These are phyloP conservation scores for Ursus arctos DNA, from an alignment of 2,113 vertebrate species.

Conservation along the genomic window DNA sequence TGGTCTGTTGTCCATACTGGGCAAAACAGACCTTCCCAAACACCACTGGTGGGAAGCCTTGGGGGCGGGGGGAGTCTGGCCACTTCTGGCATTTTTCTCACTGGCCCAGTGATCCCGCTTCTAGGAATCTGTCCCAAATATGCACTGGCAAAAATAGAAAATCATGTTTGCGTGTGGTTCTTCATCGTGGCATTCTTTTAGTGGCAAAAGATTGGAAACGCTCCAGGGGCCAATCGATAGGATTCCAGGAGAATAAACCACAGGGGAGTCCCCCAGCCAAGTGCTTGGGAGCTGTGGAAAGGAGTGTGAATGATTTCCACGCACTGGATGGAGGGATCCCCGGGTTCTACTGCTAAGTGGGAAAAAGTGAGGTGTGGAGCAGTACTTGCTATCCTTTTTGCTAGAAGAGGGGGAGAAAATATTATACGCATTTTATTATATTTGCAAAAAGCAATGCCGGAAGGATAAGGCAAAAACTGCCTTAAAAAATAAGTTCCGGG, in stretches of 20 bases:
- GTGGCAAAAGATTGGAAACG: background rate
- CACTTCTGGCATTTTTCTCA: background rate
- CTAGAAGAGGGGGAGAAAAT: background rate
- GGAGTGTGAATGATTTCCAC: rapidly evolving
- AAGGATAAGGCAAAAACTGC: background rate
- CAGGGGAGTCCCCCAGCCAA: rapidly evolving
- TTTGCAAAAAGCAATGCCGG: background rate
- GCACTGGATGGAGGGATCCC: background rate
- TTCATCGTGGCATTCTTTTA: background rate
- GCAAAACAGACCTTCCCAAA: background rate
- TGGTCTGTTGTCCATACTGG: background rate
- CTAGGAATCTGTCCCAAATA: background rate
- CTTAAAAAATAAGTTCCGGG: background rate
- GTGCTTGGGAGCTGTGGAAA: background rate
- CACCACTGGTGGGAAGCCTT: no score
- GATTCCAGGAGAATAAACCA: background rate
- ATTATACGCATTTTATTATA: background rate
- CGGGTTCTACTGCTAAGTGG: rapidly evolving
- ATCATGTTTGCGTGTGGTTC: background rate
- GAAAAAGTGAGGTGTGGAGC: background rate
- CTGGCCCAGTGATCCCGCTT: background rate
- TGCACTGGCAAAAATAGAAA: background rate
- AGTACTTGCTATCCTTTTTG: rapidly evolving
- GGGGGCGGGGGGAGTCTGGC: background rate
- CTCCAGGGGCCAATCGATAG: rapidly evolving